Percentiles rank a stretch among this genome's conserved stretches.
Evolutionary conservation across 2,888 invertebrate species (phyloP).

Genomic region (Acanthacorydalis orientalis): DNA sequence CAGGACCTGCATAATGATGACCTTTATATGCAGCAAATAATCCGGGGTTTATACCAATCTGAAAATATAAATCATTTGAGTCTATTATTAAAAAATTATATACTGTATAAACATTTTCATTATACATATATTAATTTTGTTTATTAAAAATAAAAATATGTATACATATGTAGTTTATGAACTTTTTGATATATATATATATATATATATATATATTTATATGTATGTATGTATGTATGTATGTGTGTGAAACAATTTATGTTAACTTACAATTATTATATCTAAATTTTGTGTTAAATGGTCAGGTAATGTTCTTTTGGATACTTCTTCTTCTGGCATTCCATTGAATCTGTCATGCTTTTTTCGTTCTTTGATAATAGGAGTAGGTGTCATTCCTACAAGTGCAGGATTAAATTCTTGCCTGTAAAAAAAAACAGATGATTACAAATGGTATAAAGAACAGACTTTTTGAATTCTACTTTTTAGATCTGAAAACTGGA

Average conservation of each 20-base stretch:
- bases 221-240: too few relatives aligned
- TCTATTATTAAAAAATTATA: not conserved
- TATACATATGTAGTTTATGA: too few relatives aligned
- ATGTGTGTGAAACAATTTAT: not conserved
- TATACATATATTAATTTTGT: too few relatives aligned
- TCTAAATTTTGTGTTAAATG: constrained; percentile 86
- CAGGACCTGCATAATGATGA: constrained; percentile 96
- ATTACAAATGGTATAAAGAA: not conserved
- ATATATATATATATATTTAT: too few relatives aligned
- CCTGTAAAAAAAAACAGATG: constrained; percentile 18
- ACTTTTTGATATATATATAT: too few relatives aligned
- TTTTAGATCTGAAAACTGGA: too few relatives aligned
- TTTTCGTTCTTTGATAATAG: constrained; percentile 69
- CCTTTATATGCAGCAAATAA: constrained; percentile 95
- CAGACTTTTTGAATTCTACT: constrained; percentile 5
- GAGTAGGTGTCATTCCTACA: constrained; percentile 31
- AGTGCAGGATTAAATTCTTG: constrained; percentile 34
- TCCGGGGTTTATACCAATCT: constrained; percentile 98
- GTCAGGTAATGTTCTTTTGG: constrained; percentile 84
- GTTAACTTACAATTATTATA: constrained; percentile 91
- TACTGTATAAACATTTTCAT: too few relatives aligned
- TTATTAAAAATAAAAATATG: too few relatives aligned
- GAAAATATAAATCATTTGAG: not conserved
- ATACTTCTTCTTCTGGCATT: constrained; percentile 92
- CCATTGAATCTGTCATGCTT: constrained; percentile 92